Base-by-base conservation (phyloP, 2,888 invertebrate genomes). In the Cheilosia pagana region DNA sequence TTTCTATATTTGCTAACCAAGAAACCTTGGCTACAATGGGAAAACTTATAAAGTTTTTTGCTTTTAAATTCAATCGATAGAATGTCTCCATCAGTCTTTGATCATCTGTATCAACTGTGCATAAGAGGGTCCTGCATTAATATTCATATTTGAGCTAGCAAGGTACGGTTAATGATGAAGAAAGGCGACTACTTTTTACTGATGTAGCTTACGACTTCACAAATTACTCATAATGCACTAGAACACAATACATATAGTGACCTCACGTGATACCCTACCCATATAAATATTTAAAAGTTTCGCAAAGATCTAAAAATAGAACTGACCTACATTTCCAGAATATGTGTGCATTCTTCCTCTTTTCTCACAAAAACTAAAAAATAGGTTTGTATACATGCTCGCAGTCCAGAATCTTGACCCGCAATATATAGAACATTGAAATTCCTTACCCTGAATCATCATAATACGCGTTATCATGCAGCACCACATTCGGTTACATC, bases 371-470 rank as follows among this genome's bases (percentile, higher is more conserved):
- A 41, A 19, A 21, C 16, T 19, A 28, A 1, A 1, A 7, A 28
- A 31, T 19, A 21, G 4, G 12, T 4, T 8, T 10, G 19, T 45
- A 4, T 2, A 48, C 10, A 19, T n/a, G n/a, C 12, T 1, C 23
- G 4, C 8, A 48, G 48, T 48, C 55, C 23, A 31, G 39, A 81
- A 59, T 75, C 81, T 82, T 82, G 77, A 72, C 82, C 82, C 63
- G 82, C 12, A 71, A 72, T 35, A 25, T 25, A 52, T 25, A 72
- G 59, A 43, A 55, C 23, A 60, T 62, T 21, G 21, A 28, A 68
- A 68, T 82, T 76, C 45, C 52, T 52, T 76, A 10, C 63, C n/a
- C 59, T 62, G 71, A 82, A 60, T 81, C 65, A 75, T 76, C 57
- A 23, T n/a, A 74, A 62, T 75, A 23, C 8, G 12, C 50, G 50